These are phyloP conservation scores for Virgularia gustaviana DNA, from an alignment of 92 coral and sea anemone species.

Conservation along the genomic window DNA sequence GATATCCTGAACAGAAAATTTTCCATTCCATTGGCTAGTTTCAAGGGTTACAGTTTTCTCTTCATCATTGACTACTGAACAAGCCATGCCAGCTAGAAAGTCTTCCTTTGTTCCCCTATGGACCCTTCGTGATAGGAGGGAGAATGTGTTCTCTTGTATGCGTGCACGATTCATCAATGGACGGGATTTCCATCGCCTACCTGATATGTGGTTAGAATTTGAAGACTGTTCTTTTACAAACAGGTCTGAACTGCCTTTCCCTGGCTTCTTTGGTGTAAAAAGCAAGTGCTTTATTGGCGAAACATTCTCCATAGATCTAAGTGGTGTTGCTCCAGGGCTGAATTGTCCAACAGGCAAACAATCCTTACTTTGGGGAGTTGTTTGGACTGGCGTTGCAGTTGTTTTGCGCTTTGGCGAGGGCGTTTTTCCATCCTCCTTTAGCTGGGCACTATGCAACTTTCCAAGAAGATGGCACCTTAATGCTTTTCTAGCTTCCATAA, in stretches of 20 bases:
- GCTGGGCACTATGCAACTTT: constrained; percentile 2
- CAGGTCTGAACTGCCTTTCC: too few relatives aligned
- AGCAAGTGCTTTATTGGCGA: not conserved
- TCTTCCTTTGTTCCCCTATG: constrained; percentile 39
- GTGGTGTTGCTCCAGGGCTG: constrained; percentile 1
- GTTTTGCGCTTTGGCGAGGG: constrained; percentile 8
- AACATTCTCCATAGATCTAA: not conserved
- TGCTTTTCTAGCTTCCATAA: not conserved
- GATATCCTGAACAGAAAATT: too few relatives aligned
- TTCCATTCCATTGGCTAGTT: constrained; percentile 18
- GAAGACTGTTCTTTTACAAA: too few relatives aligned
- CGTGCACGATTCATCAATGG: constrained; percentile 24
- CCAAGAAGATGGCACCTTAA: constrained; percentile 1
- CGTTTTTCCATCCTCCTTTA: constrained; percentile 3
- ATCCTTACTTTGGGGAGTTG: too few relatives aligned
- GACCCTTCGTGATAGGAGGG: constrained; percentile 15
- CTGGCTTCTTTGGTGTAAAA: not conserved
- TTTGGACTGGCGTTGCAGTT: too few relatives aligned
- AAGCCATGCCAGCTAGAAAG: constrained; percentile 31
- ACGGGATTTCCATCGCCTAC: constrained; percentile 38
- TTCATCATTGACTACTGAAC: constrained; percentile 15
- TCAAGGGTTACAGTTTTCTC: constrained; percentile 5
- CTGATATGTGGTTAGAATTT: too few relatives aligned
- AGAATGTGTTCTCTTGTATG: constrained; percentile 21
- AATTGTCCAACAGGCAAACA: too few relatives aligned